These are phyloP conservation scores for Malthinus flaveolus DNA, from an alignment of 2,888 invertebrate species.

Conservation along the genomic window DNA sequence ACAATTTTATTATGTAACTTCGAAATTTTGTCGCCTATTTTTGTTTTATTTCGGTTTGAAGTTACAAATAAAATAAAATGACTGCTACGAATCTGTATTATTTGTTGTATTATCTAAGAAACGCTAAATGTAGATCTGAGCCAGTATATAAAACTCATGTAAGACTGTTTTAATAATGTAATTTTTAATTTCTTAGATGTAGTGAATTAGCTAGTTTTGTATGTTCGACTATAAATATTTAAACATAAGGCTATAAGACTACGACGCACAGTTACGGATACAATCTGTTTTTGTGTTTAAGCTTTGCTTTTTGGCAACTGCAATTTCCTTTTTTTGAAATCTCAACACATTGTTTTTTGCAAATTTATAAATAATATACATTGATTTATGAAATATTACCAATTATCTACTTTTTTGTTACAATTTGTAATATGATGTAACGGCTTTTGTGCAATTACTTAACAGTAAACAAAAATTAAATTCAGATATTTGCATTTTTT, in stretches of 20 bases:
- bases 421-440: constrained; percentile 21
- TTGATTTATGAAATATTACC: neutral
- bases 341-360: no score
- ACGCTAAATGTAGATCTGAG: constrained; percentile 42
- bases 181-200: constrained; percentile 29
- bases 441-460: constrained; percentile 32
- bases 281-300: constrained; percentile 12
- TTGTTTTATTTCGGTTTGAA: neutral
- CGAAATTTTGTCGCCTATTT: neutral
- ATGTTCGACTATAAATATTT: constrained; percentile 21
- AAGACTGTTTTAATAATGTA: constrained; percentile 44
- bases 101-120: constrained; percentile 21
- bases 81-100: constrained; percentile 28
- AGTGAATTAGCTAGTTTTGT: constrained; percentile 23
- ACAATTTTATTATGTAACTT: constrained; percentile 1
- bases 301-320: constrained; percentile 19
- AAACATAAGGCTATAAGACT: constrained; percentile 7
- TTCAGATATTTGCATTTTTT: no score
- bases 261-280: neutral
- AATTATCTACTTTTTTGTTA: constrained; percentile 15
- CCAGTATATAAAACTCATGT: constrained; percentile 41
- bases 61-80: constrained; percentile 13
- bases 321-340: neutral
- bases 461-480: constrained; percentile 6
- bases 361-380: neutral